These are phyloP conservation scores for Halictus rubicundus DNA, from an alignment of 1,140 invertebrate species.

Conservation along the genomic window DNA sequence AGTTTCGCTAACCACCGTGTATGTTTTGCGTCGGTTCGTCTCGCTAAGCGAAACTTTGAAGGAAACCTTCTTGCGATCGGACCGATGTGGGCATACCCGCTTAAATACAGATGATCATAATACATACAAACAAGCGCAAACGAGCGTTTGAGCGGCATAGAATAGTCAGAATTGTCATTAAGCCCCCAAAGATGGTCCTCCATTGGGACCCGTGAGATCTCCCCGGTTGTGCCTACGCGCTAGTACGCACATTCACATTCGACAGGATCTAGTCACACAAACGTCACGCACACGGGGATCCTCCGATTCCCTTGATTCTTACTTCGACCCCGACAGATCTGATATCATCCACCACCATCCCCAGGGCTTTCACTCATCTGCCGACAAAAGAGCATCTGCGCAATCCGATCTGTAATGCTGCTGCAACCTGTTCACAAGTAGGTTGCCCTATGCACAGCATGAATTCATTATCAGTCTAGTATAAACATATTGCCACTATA, in stretches of 20 bases:
- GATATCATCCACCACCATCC: constrained; percentile 66
- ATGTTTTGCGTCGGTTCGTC: neutral
- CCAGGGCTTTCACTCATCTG: constrained; percentile 72
- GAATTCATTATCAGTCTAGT: constrained; percentile 80
- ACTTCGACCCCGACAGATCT: constrained; percentile 65
- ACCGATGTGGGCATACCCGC: constrained; percentile 4
- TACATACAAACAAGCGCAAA: constrained; percentile 78
- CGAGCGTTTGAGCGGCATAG: constrained; percentile 78
- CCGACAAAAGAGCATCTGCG: constrained; percentile 79
- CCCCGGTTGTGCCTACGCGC: constrained; percentile 56
- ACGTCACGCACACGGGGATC: neutral
- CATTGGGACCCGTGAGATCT: constrained; percentile 73
- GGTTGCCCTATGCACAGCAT: constrained; percentile 64
- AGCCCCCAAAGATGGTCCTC: constrained; percentile 59
- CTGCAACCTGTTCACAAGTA: constrained; percentile 74
- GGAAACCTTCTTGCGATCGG: constrained; percentile 5
- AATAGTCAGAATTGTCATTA: constrained; percentile 72
- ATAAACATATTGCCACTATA: constrained; percentile 79
- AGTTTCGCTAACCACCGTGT: no score
- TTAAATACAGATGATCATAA: constrained; percentile 75
- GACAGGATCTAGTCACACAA: neutral
- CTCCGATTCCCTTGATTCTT: constrained; percentile 63
- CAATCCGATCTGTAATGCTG: constrained; percentile 69
- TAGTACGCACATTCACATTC: neutral
- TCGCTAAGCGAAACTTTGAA: constrained; percentile 1